Evolutionary conservation across 2,797 vertebrate species (phyloP), one percentile per base, ranked within the genome.

Genomic region (Octomys mimax): DNA sequence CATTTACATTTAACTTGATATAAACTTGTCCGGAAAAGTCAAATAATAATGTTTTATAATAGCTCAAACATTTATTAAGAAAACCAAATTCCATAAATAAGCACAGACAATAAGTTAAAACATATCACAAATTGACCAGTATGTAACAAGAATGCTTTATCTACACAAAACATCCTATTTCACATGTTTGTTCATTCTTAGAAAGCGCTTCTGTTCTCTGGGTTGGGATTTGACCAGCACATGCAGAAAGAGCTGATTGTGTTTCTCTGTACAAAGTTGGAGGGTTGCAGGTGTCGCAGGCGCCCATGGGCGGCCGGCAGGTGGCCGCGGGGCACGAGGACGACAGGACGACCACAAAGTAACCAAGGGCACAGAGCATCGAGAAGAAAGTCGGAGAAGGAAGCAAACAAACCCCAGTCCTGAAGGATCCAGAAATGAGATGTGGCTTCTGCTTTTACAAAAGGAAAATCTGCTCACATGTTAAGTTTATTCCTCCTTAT

Each of bases 141-240:
- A 99, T 99, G 98, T 99, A 99, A 99, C 99, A 99, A 99, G 99
- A 99, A 99, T 99, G 99, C 98, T 99, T 99, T 99, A 99, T 99
- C 99, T 99, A 99, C 99, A 99, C 99, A 99, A 99, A 99, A 99
- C 99, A 99, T 99, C 99, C 99, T 99, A 99, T 99, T 99, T 99
- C 99, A 99, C 99, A 99, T 97, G 98, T 99, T 99, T 98, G 98
- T 98, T 98, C 98, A 98, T 98, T 99, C 98, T 98, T 98, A 98
- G 98, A 98, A 98, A 99, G 98, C 98, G 99, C 98, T 98, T 99
- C 98, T 98, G 98, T 98, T 98, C 98, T 98, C 98, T 98, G 97
- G 98, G 98, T 98, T 98, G 98, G 98, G 98, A 98, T 98, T 98
- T 98, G 99, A 99, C 99, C 99, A 99, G 99, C 99, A 99, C 99